Conservation (phyloP, 1,140 invertebrate species). For the Scaptomyza montana region DNA sequence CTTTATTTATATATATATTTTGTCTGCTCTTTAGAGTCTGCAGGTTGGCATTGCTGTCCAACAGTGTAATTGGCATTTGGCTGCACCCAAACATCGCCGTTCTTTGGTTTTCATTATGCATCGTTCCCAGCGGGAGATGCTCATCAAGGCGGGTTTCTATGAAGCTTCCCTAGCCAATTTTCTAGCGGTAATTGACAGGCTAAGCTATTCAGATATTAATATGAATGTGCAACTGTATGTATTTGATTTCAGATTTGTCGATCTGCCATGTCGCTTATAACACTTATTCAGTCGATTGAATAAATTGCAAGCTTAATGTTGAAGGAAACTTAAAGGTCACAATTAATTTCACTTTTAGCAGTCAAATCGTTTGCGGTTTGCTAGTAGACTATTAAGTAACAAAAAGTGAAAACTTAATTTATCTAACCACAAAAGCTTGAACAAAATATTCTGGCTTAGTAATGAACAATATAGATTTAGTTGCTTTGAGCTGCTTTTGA, state of each 20-base stretch:
- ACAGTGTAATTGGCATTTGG: slow-evolving; percentile 62
- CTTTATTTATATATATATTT: no score
- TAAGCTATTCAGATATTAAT: background rate
- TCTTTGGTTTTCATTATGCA: slow-evolving; percentile 61
- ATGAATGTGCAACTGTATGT: slow-evolving; percentile 1
- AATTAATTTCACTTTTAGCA: slow-evolving; percentile 11
- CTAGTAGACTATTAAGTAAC: background rate
- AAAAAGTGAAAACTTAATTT: background rate
- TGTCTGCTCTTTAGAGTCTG: slow-evolving; percentile 48
- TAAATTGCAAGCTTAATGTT: slow-evolving; percentile 4
- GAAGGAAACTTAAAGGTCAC: slow-evolving; percentile 5
- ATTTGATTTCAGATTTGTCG: slow-evolving; percentile 50
- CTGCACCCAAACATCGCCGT: slow-evolving; percentile 50
- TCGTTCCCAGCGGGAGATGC: slow-evolving; percentile 62
- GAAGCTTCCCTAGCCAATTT: slow-evolving; percentile 77
- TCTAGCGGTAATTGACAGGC: slow-evolving; percentile 56
- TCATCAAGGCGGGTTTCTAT: slow-evolving; percentile 79
- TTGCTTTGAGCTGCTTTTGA: no score
- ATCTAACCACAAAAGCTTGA: no score
- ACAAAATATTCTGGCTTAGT: no score
- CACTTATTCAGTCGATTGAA: slow-evolving; percentile 65
- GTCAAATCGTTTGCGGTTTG: background rate
- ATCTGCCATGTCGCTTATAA: slow-evolving; percentile 60
- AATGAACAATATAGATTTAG: no score
- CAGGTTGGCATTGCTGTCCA: slow-evolving; percentile 66